Conservation (phyloP, 2,113 vertebrate species). For the Chionodraco myersi region DNA sequence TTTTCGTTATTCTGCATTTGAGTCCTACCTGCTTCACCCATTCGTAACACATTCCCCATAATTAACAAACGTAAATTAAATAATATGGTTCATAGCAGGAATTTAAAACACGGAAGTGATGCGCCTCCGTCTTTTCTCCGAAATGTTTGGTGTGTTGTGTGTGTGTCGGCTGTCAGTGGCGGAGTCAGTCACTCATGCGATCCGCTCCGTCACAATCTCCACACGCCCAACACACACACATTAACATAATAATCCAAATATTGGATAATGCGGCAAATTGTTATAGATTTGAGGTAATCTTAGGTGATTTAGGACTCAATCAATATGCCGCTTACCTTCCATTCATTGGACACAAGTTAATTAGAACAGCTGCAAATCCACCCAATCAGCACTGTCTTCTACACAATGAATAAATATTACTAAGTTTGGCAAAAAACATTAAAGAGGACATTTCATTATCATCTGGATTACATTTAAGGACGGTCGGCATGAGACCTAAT, state of each 20-base stretch:
- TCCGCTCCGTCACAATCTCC: neutral
- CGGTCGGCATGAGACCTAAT: conserved; percentile 1
- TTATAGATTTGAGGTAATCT: neutral
- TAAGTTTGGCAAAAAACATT: neutral
- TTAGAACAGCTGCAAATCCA: neutral
- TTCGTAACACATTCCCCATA: no score
- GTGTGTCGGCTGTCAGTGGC: no score
- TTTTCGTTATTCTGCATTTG: no score
- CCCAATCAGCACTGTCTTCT: neutral
- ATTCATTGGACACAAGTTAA: neutral
- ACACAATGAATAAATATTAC: no score
- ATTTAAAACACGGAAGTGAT: no score
- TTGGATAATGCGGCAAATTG: neutral
- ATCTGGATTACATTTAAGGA: neutral
- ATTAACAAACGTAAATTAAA: no score
- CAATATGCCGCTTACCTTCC: neutral
- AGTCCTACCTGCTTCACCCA: no score
- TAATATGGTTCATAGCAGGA: no score
- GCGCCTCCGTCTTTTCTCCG: no score
- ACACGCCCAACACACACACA: neutral
- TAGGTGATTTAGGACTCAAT: neutral
- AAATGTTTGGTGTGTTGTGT: no score
- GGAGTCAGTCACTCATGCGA: no score
- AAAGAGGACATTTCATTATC: neutral
- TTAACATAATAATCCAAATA: neutral